Base-by-base conservation (phyloP, 2,113 vertebrate genomes). In the Turnix velox region DNA sequence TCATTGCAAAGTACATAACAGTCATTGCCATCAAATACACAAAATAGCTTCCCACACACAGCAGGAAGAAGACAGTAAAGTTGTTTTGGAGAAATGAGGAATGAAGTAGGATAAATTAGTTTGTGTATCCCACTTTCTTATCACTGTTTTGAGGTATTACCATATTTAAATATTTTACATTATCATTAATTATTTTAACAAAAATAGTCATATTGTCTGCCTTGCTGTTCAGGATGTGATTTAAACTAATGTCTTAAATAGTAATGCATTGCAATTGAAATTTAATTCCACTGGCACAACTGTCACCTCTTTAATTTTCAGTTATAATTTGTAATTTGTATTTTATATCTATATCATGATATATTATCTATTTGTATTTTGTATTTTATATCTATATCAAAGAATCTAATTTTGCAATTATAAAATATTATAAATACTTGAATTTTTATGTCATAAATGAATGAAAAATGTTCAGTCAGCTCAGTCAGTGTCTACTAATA, bases 81-180 rank as follows among this genome's bases (percentile, higher is more conserved):
- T 87, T 84, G 48, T 84, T 95, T 91, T 67, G 71, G 78, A 93
- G 94, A 87, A 95, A 89, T 84, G 93, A 97, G 94, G 88, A 95
- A 89, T 84, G 93, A 97, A 94, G 76, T 82, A 84, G 83, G 85
- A 89, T 92, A 90, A 95, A 96, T 96, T 94, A 95, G 84, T 48
- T 87, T 13, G 14, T 92, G 75, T 87, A 88, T 69, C 68, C 86
- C 96, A 84, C 83, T 73, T 94, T 96, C 96, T 96, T 94, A 96
- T 94, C 87, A 68, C 22, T 66, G 55, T 74, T 89, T 91, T 86
- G 79, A 49, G 23, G 4, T 92, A 94, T 96, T 97, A 96, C 59
- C 82, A 75, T 97, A 96, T 95, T 94, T 87, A 86, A 84, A 77
- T 94, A 80, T 93, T 96, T 95, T 79, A 42, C 25, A 86, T 96